Percentiles rank a stretch among this genome's conserved stretches.
These are phyloP conservation scores for Hyles vespertilio DNA, from an alignment of 1,140 invertebrate genomes.

Conservation along the genomic window DNA sequence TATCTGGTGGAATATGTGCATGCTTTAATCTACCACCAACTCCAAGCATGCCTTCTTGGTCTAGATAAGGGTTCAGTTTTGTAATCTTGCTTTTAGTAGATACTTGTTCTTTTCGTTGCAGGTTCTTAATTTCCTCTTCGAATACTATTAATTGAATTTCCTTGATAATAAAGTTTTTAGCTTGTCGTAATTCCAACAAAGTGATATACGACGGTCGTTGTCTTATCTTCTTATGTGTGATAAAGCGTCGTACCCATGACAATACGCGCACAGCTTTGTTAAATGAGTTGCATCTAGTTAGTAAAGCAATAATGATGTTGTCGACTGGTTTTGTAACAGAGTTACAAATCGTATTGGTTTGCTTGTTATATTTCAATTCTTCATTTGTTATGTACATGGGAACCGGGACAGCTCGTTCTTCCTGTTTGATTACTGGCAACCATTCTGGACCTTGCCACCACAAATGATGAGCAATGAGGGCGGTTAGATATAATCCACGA, in stretches of 20 bases:
- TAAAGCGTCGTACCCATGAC: no score
- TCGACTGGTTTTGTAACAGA: no score
- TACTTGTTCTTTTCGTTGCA: constrained; percentile 15
- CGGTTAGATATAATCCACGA: constrained; percentile 18
- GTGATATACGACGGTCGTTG: no score
- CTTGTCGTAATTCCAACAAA: constrained; percentile 22
- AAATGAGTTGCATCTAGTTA: no score
- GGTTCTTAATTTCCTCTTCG: constrained; percentile 11
- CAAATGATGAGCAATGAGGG: constrained; percentile 16
- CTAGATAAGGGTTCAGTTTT: constrained; percentile 34
- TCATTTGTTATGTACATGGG: constrained; percentile 6
- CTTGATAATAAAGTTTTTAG: constrained; percentile 25
- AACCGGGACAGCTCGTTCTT: constrained; percentile 13
- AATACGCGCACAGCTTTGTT: no score
- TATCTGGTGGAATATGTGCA: constrained; percentile 19
- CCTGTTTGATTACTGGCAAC: constrained; percentile 11
- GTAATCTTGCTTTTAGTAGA: constrained; percentile 26
- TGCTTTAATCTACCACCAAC: constrained; percentile 38
- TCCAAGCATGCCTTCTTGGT: constrained; percentile 31
- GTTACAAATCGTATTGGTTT: no score
- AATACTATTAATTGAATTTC: constrained; percentile 21
- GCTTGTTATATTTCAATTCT: constrained; percentile 9
- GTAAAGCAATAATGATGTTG: no score
- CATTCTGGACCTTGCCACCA: constrained; percentile 30
- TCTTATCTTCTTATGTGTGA: no score